These are phyloP conservation scores for Nannospalax galili DNA, from an alignment of 2,113 vertebrate genomes.

Conservation along the genomic window DNA sequence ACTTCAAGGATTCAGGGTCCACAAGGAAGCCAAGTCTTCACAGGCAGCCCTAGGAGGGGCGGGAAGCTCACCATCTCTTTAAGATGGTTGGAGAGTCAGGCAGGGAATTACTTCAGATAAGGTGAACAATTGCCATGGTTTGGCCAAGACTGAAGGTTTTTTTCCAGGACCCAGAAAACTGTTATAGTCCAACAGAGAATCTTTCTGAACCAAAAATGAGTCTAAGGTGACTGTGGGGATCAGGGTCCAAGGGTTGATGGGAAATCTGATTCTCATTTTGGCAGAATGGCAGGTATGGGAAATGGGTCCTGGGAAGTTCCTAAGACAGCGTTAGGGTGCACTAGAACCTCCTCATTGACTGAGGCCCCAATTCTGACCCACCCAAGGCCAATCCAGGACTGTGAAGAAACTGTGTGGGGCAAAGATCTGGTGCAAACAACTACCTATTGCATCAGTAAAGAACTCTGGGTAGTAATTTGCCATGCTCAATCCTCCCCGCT, in stretches of 20 bases:
- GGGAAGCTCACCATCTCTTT: not conserved
- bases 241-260: not conserved
- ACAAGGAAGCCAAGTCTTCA: not conserved
- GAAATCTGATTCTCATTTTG: rapidly evolving
- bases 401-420: not conserved
- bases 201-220: not conserved
- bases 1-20: not conserved
- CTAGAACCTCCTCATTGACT: not conserved
- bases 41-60: not conserved
- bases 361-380: not conserved
- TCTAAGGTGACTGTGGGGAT: not conserved
- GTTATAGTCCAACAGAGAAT: not conserved
- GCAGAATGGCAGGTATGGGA: not conserved
- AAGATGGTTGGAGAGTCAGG: not conserved
- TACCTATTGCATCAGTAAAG: not conserved
- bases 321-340: not conserved
- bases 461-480: not conserved
- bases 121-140: not conserved
- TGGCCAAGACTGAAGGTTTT: not conserved
- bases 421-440: not conserved
- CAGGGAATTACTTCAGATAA: not conserved
- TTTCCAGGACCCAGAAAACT: not conserved
- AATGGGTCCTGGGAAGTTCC: not conserved
- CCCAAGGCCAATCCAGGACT: not conserved
- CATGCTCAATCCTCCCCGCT: not conserved